phyloP scores from a whole-genome alignment of 2,113 vertebrate genomes.

The Pygoscelis antarcticus region DNA sequence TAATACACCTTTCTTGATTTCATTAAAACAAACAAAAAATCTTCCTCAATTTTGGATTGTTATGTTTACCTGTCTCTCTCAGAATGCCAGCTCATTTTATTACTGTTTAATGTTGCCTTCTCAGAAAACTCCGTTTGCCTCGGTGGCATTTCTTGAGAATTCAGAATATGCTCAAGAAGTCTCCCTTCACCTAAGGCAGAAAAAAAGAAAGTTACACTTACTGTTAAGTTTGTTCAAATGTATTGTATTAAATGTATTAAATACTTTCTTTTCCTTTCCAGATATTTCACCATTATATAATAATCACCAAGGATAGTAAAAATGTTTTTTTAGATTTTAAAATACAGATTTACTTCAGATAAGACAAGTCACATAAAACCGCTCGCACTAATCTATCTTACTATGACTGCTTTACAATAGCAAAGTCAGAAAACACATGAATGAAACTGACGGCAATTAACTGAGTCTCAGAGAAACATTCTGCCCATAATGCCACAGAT shows the following conservation, averaged over 20 bases:
- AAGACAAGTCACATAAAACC: not conserved
- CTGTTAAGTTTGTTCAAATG: not conserved
- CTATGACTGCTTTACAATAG: not conserved
- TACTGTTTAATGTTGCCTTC: constrained; percentile 46
- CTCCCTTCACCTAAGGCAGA: constrained; percentile 64
- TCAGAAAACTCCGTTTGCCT: constrained; percentile 42
- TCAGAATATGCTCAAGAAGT: constrained; percentile 67
- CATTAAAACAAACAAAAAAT: not conserved
- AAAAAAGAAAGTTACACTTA: not conserved
- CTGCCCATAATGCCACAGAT: not conserved
- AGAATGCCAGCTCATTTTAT: constrained; percentile 57
- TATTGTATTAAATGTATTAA: not conserved
- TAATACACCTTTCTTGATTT: not conserved
- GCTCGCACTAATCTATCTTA: not conserved
- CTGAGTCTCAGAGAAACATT: not conserved
- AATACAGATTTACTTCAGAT: not conserved
- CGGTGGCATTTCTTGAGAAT: constrained; percentile 52
- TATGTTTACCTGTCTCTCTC: constrained; percentile 76
- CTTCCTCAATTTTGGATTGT: not conserved
- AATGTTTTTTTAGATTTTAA: not conserved
- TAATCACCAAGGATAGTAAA: not conserved
- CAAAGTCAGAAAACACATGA: not conserved
- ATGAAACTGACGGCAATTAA: not conserved
- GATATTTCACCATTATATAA: not conserved
- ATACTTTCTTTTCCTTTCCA: not conserved